Evolutionary conservation across 2,797 vertebrate species (phyloP).

Genomic region (Siniperca scherzeri): DNA sequence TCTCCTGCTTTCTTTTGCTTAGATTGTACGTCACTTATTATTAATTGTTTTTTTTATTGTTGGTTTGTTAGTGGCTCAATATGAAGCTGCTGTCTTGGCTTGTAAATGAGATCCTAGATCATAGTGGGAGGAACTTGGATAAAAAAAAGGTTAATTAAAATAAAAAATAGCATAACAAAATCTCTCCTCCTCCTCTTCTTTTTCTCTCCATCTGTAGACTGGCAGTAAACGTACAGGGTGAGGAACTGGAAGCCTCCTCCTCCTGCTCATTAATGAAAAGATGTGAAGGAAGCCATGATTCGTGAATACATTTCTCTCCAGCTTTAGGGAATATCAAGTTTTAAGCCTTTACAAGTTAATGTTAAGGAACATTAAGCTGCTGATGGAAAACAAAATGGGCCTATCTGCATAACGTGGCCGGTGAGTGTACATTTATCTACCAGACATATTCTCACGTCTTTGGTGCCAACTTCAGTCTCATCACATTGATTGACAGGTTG

Average conservation of each 20-base stretch:
- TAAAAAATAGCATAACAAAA: conserved; percentile 15
- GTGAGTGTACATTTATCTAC: neutral
- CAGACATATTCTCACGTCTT: conserved; percentile 19
- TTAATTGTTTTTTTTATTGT: conserved; percentile 49
- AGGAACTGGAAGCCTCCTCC: conserved; percentile 23
- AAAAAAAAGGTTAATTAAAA: conserved; percentile 55
- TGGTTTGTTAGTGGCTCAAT: conserved; percentile 36
- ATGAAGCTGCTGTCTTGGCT: conserved; percentile 45
- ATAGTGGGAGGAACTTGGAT: conserved; percentile 48
- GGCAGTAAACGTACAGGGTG: conserved; percentile 41
- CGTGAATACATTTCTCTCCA: conserved; percentile 29
- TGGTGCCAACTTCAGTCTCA: conserved; percentile 48
- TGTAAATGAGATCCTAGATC: conserved; percentile 49
- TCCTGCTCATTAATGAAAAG: conserved; percentile 56
- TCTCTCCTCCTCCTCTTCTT: conserved; percentile 24
- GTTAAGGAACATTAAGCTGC: conserved; percentile 24
- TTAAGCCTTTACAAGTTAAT: conserved; percentile 29
- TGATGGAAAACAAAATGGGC: conserved; percentile 38
- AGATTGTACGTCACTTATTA: conserved; percentile 56
- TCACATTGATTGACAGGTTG: conserved; percentile 71
- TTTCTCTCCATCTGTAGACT: conserved; percentile 39
- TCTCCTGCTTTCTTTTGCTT: conserved; percentile 53
- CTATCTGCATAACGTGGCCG: conserved; percentile 13
- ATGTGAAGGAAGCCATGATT: conserved; percentile 42
- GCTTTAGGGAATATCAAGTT: conserved; percentile 33